These are phyloP conservation scores for Falco cherrug DNA, from an alignment of 2,797 vertebrate genomes.

Conservation along the genomic window DNA sequence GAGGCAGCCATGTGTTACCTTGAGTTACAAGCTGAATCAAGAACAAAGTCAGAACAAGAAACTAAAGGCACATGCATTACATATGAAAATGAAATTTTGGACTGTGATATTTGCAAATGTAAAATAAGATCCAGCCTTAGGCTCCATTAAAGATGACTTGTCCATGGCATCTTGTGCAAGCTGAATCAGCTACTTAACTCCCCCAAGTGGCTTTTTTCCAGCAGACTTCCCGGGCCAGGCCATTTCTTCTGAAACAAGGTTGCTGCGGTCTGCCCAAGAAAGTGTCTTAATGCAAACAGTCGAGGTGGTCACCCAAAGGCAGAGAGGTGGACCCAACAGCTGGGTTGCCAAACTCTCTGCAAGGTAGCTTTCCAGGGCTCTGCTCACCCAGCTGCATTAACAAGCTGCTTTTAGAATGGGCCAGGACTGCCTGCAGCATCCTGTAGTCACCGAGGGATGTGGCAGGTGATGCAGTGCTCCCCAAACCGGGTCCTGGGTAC, in stretches of 20 bases:
- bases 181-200: constrained; percentile 63
- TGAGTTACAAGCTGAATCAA: neutral
- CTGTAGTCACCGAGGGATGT: no score
- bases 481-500: neutral
- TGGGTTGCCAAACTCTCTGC: neutral
- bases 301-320: neutral
- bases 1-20: neutral
- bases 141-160: neutral
- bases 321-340: neutral
- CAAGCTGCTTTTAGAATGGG: neutral
- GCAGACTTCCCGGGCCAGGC: constrained; percentile 76
- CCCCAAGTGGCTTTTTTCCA: constrained; percentile 77
- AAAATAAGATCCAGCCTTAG: neutral
- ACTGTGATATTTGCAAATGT: neutral
- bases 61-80: neutral
- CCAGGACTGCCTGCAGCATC: neutral
- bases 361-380: neutral
- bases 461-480: neutral
- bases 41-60: neutral
- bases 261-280: neutral
- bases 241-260: constrained; percentile 38
- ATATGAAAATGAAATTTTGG: neutral
- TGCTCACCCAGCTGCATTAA: neutral
- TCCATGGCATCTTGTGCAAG: neutral
- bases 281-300: neutral